Conservation (phyloP, 2,797 vertebrate genomes). For the Enteromius thamalakanensis region DNA sequence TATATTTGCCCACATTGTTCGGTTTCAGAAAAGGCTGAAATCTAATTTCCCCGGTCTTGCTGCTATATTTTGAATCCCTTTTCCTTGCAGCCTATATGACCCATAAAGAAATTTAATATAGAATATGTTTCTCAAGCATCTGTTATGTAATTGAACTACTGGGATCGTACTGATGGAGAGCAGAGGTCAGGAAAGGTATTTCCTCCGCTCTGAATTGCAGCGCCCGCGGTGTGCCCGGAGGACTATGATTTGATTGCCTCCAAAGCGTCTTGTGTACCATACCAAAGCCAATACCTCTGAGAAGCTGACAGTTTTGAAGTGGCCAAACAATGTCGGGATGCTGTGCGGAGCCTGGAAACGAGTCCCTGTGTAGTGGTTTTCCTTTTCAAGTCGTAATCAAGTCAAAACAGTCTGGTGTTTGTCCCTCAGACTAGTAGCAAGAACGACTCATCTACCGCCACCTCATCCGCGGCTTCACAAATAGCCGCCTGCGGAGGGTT, state of each 20-base stretch:
- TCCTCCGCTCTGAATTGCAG: slow-evolving; percentile 30
- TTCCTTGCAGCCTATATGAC: slow-evolving; percentile 29
- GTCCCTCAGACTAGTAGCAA: slow-evolving; percentile 10
- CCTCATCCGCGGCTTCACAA: slow-evolving; percentile 24
- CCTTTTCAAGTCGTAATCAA: slow-evolving; percentile 41
- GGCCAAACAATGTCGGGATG: slow-evolving; percentile 28
- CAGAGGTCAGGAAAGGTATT: slow-evolving; percentile 49
- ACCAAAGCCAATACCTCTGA: slow-evolving; percentile 37
- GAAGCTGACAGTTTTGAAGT: slow-evolving; percentile 25
- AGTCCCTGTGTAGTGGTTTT: slow-evolving; percentile 32
- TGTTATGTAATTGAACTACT: slow-evolving; percentile 50
- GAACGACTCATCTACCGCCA: slow-evolving; percentile 31
- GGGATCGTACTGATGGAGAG: slow-evolving; percentile 16
- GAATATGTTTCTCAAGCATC: slow-evolving; percentile 33
- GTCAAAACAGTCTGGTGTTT: slow-evolving; percentile 27
- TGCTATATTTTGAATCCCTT: slow-evolving; percentile 11
- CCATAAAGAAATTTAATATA: slow-evolving; percentile 45
- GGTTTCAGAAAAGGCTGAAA: neutral
- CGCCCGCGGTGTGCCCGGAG: slow-evolving; percentile 41
- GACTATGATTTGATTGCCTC: slow-evolving; percentile 53
- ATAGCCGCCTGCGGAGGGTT: slow-evolving; percentile 47
- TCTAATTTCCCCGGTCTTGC: slow-evolving; percentile 35
- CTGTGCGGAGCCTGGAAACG: slow-evolving; percentile 35
- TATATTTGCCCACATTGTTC: slow-evolving; percentile 37
- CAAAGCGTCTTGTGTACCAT: slow-evolving; percentile 36